Percentiles rank a stretch among this genome's conserved stretches.
Evolutionary conservation across 1,140 invertebrate species (phyloP).

Genomic region (Ostrea denselamellosa): DNA sequence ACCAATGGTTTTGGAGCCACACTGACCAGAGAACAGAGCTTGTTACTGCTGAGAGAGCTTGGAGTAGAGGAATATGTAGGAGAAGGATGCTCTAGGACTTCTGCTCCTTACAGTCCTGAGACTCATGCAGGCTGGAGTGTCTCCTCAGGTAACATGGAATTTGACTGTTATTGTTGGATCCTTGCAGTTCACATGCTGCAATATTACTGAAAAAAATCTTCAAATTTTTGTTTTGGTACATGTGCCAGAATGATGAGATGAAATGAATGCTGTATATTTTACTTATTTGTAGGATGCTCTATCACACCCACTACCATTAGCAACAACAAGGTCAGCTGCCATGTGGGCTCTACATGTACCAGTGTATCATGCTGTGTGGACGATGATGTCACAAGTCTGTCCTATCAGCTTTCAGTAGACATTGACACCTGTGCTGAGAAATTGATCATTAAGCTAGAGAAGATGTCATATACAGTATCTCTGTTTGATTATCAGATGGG

Average conservation of each 20-base stretch:
- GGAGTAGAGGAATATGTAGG: conserved; percentile 47
- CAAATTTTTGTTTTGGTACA: neutral
- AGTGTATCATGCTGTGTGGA: conserved; percentile 53
- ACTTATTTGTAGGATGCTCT: neutral
- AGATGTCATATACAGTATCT: conserved; percentile 38
- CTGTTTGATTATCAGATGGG: conserved; percentile 49
- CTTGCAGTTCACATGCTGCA: neutral
- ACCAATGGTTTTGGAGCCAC: neutral
- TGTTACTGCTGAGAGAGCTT: conserved; percentile 26
- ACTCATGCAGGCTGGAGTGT: conserved; percentile 50
- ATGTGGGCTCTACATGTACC: conserved; percentile 48
- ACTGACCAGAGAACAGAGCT: conserved; percentile 3
- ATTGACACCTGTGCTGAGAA: conserved; percentile 48
- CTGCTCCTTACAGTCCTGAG: conserved; percentile 47
- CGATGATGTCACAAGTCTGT: conserved; percentile 33
- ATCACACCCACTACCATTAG: neutral
- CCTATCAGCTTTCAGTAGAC: conserved; percentile 35
- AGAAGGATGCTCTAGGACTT: conserved; percentile 44
- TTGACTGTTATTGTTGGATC: neutral
- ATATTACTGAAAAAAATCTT: neutral
- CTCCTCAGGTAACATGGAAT: conserved; percentile 42
- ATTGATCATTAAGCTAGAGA: conserved; percentile 50
- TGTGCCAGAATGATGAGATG: neutral
- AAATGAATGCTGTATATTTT: neutral
- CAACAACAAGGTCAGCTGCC: conserved; percentile 39